Conservation (phyloP, 2,797 vertebrate genomes). For the Danio albolineatus region DNA sequence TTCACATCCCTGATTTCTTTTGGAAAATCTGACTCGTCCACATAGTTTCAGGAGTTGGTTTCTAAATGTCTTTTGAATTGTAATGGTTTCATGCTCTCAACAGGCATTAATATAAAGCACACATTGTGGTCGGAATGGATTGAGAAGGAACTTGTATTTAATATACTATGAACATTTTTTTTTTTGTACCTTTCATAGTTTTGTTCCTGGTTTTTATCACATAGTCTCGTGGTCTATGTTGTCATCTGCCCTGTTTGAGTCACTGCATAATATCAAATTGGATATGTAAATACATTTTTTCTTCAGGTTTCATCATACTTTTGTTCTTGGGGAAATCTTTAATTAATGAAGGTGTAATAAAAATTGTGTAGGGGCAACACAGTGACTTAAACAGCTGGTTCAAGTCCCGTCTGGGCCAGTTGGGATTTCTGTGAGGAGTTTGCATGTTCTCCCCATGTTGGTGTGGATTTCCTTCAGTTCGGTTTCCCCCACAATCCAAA, state of each 20-base stretch:
- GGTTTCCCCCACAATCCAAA: too few relatives aligned
- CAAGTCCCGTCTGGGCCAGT: too few relatives aligned
- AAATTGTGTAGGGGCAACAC: too few relatives aligned
- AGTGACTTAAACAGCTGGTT: too few relatives aligned
- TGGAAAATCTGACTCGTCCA: neutral
- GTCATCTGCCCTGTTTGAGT: neutral
- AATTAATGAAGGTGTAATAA: too few relatives aligned
- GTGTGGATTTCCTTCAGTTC: too few relatives aligned
- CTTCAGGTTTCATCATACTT: too few relatives aligned
- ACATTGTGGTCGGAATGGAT: neutral
- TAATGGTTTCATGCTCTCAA: neutral
- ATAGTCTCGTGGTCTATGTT: too few relatives aligned
- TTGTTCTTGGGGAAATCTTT: too few relatives aligned
- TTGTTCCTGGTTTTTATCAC: neutral
- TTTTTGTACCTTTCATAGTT: neutral
- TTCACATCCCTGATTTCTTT: neutral
- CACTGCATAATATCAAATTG: neutral
- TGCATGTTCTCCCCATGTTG: too few relatives aligned
- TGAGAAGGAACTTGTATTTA: neutral
- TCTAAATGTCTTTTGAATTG: neutral
- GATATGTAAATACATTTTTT: neutral
- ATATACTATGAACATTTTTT: neutral
- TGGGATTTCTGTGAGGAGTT: too few relatives aligned
- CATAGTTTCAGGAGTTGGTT: neutral
- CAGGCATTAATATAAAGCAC: neutral